phyloP scores from a whole-genome alignment of 2,888 invertebrate genomes.

The Volucella zonaria region DNA sequence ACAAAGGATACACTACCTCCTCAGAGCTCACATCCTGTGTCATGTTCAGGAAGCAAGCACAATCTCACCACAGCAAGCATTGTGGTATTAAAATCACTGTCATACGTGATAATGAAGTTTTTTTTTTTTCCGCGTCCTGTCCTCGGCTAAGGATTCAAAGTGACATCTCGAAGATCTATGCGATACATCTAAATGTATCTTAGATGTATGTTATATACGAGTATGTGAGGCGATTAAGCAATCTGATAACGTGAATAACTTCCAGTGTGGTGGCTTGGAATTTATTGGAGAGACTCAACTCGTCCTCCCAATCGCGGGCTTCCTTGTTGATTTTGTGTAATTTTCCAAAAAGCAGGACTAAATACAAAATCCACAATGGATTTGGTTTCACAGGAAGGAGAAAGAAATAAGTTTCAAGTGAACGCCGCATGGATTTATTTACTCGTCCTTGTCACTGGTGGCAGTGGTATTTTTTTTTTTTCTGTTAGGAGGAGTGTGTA shows the following conservation, averaged over 20 bases:
- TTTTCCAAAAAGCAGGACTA: slow-evolving; percentile 5
- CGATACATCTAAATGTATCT: neutral
- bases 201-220: neutral
- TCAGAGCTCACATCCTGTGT: neutral
- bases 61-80: slow-evolving; percentile 14
- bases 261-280: neutral
- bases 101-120: slow-evolving; percentile 18
- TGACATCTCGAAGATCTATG: neutral
- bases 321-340: slow-evolving; percentile 43
- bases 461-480: neutral
- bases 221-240: slow-evolving; percentile 45
- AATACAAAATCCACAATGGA: slow-evolving; percentile 15
- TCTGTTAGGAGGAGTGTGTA: neutral
- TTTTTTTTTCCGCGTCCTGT: too few relatives aligned
- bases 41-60: slow-evolving; percentile 13
- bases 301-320: neutral
- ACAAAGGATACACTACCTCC: slow-evolving; percentile 26
- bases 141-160: neutral
- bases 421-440: slow-evolving; percentile 15
- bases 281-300: slow-evolving; percentile 20
- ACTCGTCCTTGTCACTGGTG: slow-evolving; percentile 7
- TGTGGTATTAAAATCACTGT: slow-evolving; percentile 5
- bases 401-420: slow-evolving; percentile 33
- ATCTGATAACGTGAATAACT: slow-evolving; percentile 21
- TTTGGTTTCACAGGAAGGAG: neutral